Evolutionary conservation across 2,888 invertebrate genomes (phyloP).

Genomic region (Orthosia cruda): DNA sequence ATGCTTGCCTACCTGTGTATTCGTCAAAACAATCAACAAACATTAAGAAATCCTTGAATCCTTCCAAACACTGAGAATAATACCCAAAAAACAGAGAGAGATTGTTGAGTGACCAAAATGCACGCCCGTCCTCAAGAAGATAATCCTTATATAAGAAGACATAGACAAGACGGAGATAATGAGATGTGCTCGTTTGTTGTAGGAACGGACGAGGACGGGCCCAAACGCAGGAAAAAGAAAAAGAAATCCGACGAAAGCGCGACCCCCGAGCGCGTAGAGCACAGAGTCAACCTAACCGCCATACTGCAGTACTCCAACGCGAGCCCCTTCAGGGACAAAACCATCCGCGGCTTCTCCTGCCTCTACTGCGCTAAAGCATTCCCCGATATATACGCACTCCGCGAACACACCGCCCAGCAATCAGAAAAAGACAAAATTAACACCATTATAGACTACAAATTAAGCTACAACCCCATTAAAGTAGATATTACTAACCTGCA

Average conservation of each 20-base stretch:
- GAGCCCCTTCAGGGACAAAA: slow-evolving; percentile 89
- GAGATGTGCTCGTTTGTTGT: slow-evolving; percentile 90
- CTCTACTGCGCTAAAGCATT: slow-evolving; percentile 88
- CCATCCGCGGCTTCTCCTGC: slow-evolving; percentile 87
- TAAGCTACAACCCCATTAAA: slow-evolving; percentile 89
- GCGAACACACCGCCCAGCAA: slow-evolving; percentile 84
- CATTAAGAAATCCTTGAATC: slow-evolving; percentile 21
- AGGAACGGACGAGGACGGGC: slow-evolving; percentile 85
- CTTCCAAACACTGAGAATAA: slow-evolving; percentile 11
- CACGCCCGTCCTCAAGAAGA: slow-evolving; percentile 64
- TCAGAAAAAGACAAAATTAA: slow-evolving; percentile 87
- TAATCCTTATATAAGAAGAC: slow-evolving; percentile 74
- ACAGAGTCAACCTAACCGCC: slow-evolving; percentile 88
- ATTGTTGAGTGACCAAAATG: slow-evolving; percentile 45
- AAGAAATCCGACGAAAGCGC: slow-evolving; percentile 87
- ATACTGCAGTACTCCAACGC: slow-evolving; percentile 90
- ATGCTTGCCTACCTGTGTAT: slow-evolving; percentile 14
- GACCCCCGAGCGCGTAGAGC: slow-evolving; percentile 88
- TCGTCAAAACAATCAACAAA: slow-evolving; percentile 17
- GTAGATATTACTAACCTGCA: slow-evolving; percentile 85
- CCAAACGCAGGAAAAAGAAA: slow-evolving; percentile 87
- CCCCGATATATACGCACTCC: slow-evolving; percentile 81
- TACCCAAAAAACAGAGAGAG: slow-evolving; percentile 32
- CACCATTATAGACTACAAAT: slow-evolving; percentile 88
- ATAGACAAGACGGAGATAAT: slow-evolving; percentile 83